Percentiles rank a stretch among this genome's conserved stretches.
Evolutionary conservation across 2,797 vertebrate genomes (phyloP).

Genomic region (Channa striata): DNA sequence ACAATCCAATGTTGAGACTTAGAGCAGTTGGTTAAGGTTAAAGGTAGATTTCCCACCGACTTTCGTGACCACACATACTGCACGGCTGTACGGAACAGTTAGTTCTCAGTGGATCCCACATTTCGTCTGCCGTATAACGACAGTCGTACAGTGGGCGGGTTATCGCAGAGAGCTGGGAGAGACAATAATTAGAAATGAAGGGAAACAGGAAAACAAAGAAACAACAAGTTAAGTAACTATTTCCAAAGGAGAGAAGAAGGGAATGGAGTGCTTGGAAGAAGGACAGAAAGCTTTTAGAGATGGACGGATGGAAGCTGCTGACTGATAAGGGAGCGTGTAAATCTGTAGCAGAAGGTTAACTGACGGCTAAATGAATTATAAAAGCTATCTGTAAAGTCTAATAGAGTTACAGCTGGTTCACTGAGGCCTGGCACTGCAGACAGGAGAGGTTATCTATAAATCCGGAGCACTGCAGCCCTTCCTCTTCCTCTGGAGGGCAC

Average conservation of each 20-base stretch:
- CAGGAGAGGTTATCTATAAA: slow-evolving; percentile 24
- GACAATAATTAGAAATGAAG: slow-evolving; percentile 26
- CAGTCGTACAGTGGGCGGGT: slow-evolving; percentile 50
- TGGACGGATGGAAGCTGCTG: slow-evolving; percentile 31
- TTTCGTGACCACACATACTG: neutral
- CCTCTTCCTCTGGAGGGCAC: slow-evolving; percentile 1
- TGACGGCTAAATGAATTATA: slow-evolving; percentile 70
- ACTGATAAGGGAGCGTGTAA: slow-evolving; percentile 41
- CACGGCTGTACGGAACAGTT: slow-evolving; percentile 5
- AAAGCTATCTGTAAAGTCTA: slow-evolving; percentile 59
- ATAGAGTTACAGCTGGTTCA: slow-evolving; percentile 38
- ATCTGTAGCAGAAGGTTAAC: slow-evolving; percentile 54
- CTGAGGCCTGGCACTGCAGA: slow-evolving; percentile 20
- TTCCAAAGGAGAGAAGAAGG: neutral
- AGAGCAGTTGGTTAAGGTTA: too few species aligned
- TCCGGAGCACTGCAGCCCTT: slow-evolving; percentile 19
- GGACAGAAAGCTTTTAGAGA: slow-evolving; percentile 9
- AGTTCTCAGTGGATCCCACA: slow-evolving; percentile 1
- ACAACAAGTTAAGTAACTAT: neutral
- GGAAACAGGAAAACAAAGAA: neutral
- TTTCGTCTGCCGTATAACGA: slow-evolving; percentile 51
- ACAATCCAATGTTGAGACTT: too few species aligned
- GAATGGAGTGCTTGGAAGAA: neutral
- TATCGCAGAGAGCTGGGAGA: slow-evolving; percentile 15
- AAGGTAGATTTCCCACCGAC: too few species aligned